phyloP scores from a whole-genome alignment of 2,888 invertebrate genomes.

The Nezara viridula region DNA sequence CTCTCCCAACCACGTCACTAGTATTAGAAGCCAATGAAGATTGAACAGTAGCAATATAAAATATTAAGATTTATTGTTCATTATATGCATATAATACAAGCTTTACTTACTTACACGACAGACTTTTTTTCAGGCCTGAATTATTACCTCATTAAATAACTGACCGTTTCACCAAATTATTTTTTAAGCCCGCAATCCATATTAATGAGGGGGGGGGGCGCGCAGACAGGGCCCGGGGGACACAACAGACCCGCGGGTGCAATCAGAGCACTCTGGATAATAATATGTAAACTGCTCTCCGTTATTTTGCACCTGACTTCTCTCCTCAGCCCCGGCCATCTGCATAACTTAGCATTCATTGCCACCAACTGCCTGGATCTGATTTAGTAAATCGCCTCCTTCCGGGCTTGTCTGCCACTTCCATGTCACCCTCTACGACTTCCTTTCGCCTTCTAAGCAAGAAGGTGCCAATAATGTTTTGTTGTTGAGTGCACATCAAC shows the following conservation, averaged over 20 bases:
- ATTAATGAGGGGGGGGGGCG: neutral
- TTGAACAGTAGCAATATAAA: too few relatives aligned
- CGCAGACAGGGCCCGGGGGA: neutral
- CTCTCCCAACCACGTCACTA: too few relatives aligned
- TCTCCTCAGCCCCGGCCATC: neutral
- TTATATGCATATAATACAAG: too few relatives aligned
- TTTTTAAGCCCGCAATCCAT: neutral
- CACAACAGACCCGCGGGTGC: neutral
- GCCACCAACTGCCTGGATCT: constrained; percentile 17
- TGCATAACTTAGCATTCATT: constrained; percentile 52
- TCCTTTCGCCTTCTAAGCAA: too few relatives aligned
- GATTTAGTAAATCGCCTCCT: constrained; percentile 45
- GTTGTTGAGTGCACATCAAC: too few relatives aligned
- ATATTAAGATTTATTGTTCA: too few relatives aligned
- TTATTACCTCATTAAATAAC: neutral
- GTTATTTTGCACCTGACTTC: constrained; percentile 53
- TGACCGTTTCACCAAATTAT: neutral
- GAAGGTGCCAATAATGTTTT: too few relatives aligned
- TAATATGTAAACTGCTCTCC: constrained; percentile 53
- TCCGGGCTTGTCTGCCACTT: neutral
- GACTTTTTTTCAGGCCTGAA: neutral
- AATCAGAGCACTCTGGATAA: constrained; percentile 35
- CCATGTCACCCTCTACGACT: too few relatives aligned
- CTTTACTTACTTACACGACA: too few relatives aligned
- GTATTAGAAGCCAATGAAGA: too few relatives aligned